Conservation (phyloP, 2,888 invertebrate species). For the Nomada flava region DNA sequence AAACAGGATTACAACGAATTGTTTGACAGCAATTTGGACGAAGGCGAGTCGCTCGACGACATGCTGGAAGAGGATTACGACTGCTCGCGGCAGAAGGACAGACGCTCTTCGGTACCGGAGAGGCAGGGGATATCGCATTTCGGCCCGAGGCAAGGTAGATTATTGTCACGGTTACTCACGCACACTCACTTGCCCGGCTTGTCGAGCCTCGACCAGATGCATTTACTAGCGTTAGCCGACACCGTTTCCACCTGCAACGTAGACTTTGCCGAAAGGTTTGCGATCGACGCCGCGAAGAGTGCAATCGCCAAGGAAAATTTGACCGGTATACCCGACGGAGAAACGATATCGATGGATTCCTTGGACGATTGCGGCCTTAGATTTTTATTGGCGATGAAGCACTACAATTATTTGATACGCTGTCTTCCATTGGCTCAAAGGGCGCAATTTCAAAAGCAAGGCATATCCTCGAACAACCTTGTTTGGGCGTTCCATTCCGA, state of each 20-base stretch:
- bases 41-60: conserved; percentile 93
- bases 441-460: conserved; percentile 93
- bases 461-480: conserved; percentile 94
- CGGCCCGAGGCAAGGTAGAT: conserved; percentile 93
- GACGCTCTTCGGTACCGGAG: conserved; percentile 90
- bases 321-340: conserved; percentile 85
- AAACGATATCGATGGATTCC: conserved; percentile 89
- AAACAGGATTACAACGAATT: conserved; percentile 94
- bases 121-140: conserved; percentile 93
- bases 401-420: conserved; percentile 96
- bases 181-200: conserved; percentile 97
- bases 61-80: conserved; percentile 90
- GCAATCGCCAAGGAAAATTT: conserved; percentile 89
- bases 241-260: conserved; percentile 97
- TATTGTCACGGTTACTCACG: conserved; percentile 95
- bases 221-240: conserved; percentile 98
- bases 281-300: conserved; percentile 88
- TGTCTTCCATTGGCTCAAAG: conserved; percentile 97
- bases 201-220: conserved; percentile 99
- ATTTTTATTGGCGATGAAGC: conserved; percentile 98
- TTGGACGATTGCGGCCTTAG: conserved; percentile 98
- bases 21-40: conserved; percentile 92
- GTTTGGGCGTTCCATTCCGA: conserved; percentile 99
- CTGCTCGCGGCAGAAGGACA: conserved; percentile 86
- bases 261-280: conserved; percentile 93